Percentiles rank a stretch among this genome's conserved stretches.
These are phyloP conservation scores for Neotragus moschatus DNA, from an alignment of 2,113 vertebrate species.

Conservation along the genomic window DNA sequence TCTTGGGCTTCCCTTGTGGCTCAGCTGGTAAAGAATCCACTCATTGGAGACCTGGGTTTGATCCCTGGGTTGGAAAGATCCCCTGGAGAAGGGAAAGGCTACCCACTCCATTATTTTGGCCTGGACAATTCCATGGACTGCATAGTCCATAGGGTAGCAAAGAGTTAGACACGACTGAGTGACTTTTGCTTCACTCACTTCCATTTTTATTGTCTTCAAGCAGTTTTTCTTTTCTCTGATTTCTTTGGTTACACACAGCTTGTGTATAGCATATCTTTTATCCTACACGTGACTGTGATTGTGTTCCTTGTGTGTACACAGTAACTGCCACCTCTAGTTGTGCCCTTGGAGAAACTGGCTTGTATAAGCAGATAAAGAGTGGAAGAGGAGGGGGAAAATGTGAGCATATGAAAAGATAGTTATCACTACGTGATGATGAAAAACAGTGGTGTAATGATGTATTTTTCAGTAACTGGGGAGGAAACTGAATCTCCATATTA, in stretches of 20 bases:
- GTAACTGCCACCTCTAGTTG: not conserved
- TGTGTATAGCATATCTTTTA: not conserved
- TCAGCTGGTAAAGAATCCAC: not conserved
- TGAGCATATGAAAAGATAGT: not conserved
- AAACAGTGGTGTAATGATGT: not conserved
- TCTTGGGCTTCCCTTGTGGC: not conserved
- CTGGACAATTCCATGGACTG: not conserved
- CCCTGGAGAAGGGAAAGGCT: not conserved
- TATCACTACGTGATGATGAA: not conserved
- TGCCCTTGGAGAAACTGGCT: not conserved
- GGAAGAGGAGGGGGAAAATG: not conserved
- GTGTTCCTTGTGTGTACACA: not conserved
- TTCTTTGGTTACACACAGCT: not conserved
- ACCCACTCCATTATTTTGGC: not conserved
- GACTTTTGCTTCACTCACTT: not conserved
- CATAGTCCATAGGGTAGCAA: not conserved
- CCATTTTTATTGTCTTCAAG: not conserved
- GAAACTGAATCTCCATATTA: not conserved
- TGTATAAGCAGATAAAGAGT: not conserved
- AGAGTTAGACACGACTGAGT: not conserved
- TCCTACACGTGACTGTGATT: not conserved
- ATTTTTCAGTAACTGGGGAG: not conserved
- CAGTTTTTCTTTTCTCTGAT: not conserved
- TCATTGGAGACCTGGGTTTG: fast-evolving
- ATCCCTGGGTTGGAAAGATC: not conserved